These are phyloP conservation scores for Himalopsyche anomala DNA, from an alignment of 2,888 invertebrate genomes.

Conservation along the genomic window DNA sequence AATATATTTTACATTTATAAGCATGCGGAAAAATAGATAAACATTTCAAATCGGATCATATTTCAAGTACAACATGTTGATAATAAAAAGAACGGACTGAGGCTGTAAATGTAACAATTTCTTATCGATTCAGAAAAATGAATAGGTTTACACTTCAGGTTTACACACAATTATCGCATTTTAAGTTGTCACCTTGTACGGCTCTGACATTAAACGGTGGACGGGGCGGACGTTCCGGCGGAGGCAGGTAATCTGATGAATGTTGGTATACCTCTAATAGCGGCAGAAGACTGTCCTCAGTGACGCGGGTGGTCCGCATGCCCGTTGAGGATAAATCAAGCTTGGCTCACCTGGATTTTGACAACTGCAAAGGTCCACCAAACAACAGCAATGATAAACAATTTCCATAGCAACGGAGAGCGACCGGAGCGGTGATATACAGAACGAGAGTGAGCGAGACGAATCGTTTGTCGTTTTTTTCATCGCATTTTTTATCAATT, in stretches of 20 bases:
- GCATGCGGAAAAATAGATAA: conserved; percentile 28
- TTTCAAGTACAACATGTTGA: conserved; percentile 16
- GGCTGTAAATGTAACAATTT: conserved; percentile 51
- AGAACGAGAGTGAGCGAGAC: conserved; percentile 7
- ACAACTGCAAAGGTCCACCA: conserved; percentile 69
- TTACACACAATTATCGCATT: conserved; percentile 55
- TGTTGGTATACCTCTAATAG: conserved; percentile 58
- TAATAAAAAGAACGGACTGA: conserved; percentile 14
- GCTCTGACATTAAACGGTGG: background rate
- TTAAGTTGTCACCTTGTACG: conserved; percentile 54
- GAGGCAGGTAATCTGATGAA: conserved; percentile 44
- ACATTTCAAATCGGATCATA: background rate
- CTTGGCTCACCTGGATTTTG: conserved; percentile 69
- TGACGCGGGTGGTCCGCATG: background rate
- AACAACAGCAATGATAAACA: conserved; percentile 66
- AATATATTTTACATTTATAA: background rate
- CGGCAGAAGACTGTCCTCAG: conserved; percentile 17
- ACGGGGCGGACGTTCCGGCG: conserved; percentile 23
- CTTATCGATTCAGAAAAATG: conserved; percentile 44
- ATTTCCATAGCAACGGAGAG: conserved; percentile 57
- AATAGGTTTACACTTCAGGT: conserved; percentile 50
- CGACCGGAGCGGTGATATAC: conserved; percentile 41
- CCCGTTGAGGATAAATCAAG: conserved; percentile 60
- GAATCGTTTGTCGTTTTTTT: conserved; percentile 15
- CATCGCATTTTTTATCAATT: background rate